phyloP scores from a whole-genome alignment of 1,140 invertebrate species.

The Aradophagus sp. region DNA sequence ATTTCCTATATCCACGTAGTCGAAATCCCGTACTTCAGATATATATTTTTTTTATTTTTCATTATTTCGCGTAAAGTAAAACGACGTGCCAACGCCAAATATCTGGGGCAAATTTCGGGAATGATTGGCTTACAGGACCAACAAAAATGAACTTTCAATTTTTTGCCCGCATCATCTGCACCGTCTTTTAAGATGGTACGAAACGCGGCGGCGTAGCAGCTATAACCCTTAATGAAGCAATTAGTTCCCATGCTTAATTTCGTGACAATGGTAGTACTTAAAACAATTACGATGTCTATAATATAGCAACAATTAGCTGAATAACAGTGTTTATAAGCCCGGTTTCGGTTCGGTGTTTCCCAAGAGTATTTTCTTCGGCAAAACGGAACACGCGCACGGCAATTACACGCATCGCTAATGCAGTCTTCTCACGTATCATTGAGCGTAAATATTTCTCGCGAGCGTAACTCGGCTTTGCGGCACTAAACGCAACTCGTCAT shows the following conservation, averaged over 20 bases:
- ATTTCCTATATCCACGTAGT: too few relatives aligned
- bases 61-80: too few relatives aligned
- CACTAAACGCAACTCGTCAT: conserved; percentile 26
- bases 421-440: conserved; percentile 44
- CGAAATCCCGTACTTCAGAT: too few relatives aligned
- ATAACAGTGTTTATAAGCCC: conserved; percentile 48
- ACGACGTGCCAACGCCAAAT: too few relatives aligned
- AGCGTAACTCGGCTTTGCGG: conserved; percentile 16
- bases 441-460: conserved; percentile 36
- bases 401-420: conserved; percentile 45
- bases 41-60: too few relatives aligned
- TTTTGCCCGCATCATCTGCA: conserved; percentile 5
- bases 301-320: conserved; percentile 41
- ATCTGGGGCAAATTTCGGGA: too few relatives aligned
- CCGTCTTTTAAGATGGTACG: conserved; percentile 9
- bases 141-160: conserved; percentile 15
- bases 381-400: conserved; percentile 37
- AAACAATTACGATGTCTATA: conserved; percentile 46
- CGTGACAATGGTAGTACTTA: conserved; percentile 45
- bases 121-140: too few relatives aligned
- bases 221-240: conserved; percentile 38
- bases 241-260: conserved; percentile 40
- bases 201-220: conserved; percentile 21
- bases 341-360: conserved; percentile 41
- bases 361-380: conserved; percentile 46